Conservation (phyloP, 2,113 vertebrate genomes). For the Xenopus tropicalis region UCB_Xtro_10.0 CM004444.2:136373501-136374000, state of each 20-base stretch:
- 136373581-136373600: background rate
- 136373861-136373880: conserved; percentile 29
- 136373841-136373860: conserved; percentile 8
- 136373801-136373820: background rate
- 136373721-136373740: background rate
- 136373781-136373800: conserved; percentile 12
- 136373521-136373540: conserved; percentile 17
- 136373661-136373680: conserved; percentile 9
- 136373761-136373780: conserved; percentile 5
- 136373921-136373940: conserved; percentile 4
- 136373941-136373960: background rate
- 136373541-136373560: conserved; percentile 30
- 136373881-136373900: conserved; percentile 42
- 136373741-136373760: background rate
- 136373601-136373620: background rate
- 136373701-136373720: conserved; percentile 2
- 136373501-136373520: conserved; percentile 34
- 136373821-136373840: conserved; percentile 11
- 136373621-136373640: background rate
- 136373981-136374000: background rate
- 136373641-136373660: background rate
- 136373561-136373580: background rate
- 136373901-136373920: conserved; percentile 18
- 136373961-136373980: no score
- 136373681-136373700: conserved; percentile 7